Evolutionary conservation across 1,140 invertebrate genomes (phyloP), one percentile per base, ranked within the genome.

Genomic region (Rhagoletis zephyria): DNA sequence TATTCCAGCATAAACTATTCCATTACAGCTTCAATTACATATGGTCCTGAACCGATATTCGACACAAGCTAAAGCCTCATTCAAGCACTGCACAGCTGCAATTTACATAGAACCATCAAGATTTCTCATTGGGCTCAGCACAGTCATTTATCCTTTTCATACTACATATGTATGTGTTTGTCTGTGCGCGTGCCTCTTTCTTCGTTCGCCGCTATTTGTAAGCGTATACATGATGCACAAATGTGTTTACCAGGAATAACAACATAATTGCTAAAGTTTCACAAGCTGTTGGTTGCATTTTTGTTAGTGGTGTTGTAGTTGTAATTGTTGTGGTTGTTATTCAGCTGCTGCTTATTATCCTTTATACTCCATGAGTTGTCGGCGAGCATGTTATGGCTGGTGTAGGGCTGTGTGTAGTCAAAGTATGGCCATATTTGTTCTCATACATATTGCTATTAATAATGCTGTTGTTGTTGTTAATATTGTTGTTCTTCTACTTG

Each of bases 261-360:
- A 74, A 74, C 67, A 74, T 74, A 74, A 74, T 74, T 74, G 67
- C 67, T 48, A 74, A 74, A 74, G 67, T 74, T 74, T 74, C 67
- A 74, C 67, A 74, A 74, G 40, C 67, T 74, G 12, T 48, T 45
- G 2, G 42, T 48, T 74, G 67, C 45, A 45, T 74, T 45, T 12
- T 67, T 67, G 64, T 67, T 40, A 67, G 67, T 74, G 42, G 14
- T 67, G 19, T 2, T 67, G 30, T 67, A 40, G 67, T 45, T 74
- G 12, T 45, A 45, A n/a, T 45, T 74, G 42, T 48, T 74, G 67
- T 74, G 40, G 67, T 74, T 74, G 67, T 74, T 74, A 48, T 74
- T n/a, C 67, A 45, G 40, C 67, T 74, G 9, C 42, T 42, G 67
- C 67, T 74, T 74, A 74, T 74, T 74, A 74, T 74, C 67, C 42